Base-by-base conservation (phyloP, 2,888 invertebrate species). In the Tetragonisca angustula region DNA sequence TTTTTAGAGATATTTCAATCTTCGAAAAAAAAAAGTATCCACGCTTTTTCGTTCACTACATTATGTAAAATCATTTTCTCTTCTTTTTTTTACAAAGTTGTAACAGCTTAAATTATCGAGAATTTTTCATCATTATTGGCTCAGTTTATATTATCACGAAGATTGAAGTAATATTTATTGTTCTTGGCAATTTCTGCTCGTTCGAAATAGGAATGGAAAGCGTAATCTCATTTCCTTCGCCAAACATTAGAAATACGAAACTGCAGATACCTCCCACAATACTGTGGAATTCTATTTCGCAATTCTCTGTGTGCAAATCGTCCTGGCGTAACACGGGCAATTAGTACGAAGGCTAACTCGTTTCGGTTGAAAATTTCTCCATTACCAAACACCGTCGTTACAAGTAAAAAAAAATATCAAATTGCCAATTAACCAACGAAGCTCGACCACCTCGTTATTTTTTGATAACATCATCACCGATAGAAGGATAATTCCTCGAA, bases 371-470 rank as follows among this genome's bases (percentile, higher is more conserved):
- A 56, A 43, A 56, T 71, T 36, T 36, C 56, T 32, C 32, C 69
- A n/a, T 50, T 27, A 43, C n/a, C 32, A 54, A 68, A 50, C 43
- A 56, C 49, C 43, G 6, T 73, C 61, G 81, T 80, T 73, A 49
- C 24, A 65, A 67, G 24, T 67, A 75, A 75, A 75, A 52, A 65
- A 80, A 81, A 27, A 75, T 65, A 67, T 81, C 75, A 75, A 82
- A 82, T 70, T 81, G 74, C 49, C 70, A 82, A 81, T 82, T 82
- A 81, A 24, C 59, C 52, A n/a, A 27, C 56, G 43, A 69, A 72
- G 49, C 56, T 59, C 75, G 71, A 36, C 72, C 75, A 68, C 65
- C 76, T 87, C 76, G 75, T 67, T 78, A 84, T 72, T 72, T 69
- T 64, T 4, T 32, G 6, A 36, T n/a, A 50, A 43, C 32, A 32